Percentiles rank a stretch among this genome's conserved stretches.
Evolutionary conservation across 23 tunicate species (phyloP).

Genomic region (Oikopleura dioica): DNA sequence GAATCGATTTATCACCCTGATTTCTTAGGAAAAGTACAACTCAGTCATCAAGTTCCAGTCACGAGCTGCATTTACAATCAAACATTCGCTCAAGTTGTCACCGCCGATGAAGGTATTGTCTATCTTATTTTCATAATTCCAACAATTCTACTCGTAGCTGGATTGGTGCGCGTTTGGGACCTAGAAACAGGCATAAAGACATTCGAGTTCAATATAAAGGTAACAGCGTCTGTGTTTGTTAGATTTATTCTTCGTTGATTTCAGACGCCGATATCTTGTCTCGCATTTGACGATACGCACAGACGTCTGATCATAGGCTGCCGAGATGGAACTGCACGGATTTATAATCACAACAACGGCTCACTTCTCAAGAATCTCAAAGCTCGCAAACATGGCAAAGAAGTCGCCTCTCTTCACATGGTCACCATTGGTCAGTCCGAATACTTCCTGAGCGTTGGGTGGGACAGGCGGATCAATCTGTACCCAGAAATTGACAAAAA

Average conservation of each 20-base stretch:
- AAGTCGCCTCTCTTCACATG: not conserved
- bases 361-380: slow-evolving; percentile 43
- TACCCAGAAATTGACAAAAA: slow-evolving; percentile 40
- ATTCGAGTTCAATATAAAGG: slow-evolving; percentile 77
- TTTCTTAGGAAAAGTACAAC: slow-evolving; percentile 28
- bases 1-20: no score
- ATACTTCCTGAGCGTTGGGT: slow-evolving; percentile 45
- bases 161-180: slow-evolving; percentile 33
- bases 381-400: slow-evolving; percentile 17
- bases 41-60: slow-evolving; percentile 33
- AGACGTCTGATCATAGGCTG: slow-evolving; percentile 62
- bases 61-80: slow-evolving; percentile 43
- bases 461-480: slow-evolving; percentile 59
- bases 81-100: slow-evolving; percentile 56
- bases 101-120: slow-evolving; percentile 36
- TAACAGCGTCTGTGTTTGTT: slow-evolving; percentile 41
- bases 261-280: no score
- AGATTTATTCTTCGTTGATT: no score
- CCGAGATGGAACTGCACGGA: slow-evolving; percentile 51
- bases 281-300: slow-evolving; percentile 47
- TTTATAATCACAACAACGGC: slow-evolving; percentile 87
- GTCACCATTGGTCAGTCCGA: slow-evolving; percentile 17
- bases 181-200: slow-evolving; percentile 45
- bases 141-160: no score
- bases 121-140: no score